These are phyloP conservation scores for Cotesia glomerata DNA, from an alignment of 1,140 invertebrate species.

Conservation along the genomic window DNA sequence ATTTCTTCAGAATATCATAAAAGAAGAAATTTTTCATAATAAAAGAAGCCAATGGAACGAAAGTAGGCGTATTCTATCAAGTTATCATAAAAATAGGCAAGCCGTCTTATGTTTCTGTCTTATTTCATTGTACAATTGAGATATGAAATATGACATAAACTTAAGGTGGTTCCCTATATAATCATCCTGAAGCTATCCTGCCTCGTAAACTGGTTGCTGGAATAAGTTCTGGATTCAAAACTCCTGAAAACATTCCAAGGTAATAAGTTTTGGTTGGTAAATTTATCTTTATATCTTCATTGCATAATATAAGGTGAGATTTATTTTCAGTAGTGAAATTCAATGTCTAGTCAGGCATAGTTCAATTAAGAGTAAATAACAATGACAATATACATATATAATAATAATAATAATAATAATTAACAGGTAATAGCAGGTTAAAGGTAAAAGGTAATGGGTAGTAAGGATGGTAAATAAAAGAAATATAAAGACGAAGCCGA, in stretches of 20 bases:
- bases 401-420: conserved; percentile 15
- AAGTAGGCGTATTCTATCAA: background rate
- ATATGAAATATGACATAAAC: conserved; percentile 66
- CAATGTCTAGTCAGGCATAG: conserved; percentile 36
- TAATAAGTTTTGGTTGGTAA: too few relatives aligned
- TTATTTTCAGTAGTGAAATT: conserved; percentile 40
- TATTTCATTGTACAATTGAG: conserved; percentile 63
- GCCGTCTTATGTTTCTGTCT: conserved; percentile 66
- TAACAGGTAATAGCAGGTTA: background rate
- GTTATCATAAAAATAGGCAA: conserved; percentile 52
- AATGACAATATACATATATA: background rate
- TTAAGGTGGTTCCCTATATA: conserved; percentile 63
- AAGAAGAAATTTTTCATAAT: too few relatives aligned
- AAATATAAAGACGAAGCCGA: conserved; percentile 47
- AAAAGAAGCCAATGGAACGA: background rate
- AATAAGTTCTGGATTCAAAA: too few relatives aligned
- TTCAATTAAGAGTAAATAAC: background rate
- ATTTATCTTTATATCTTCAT: too few relatives aligned
- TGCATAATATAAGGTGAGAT: too few relatives aligned
- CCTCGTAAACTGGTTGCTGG: background rate
- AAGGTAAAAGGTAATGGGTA: too few relatives aligned
- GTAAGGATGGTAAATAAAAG: background rate
- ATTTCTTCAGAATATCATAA: too few relatives aligned
- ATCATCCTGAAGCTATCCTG: conserved; percentile 40
- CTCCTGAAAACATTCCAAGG: too few relatives aligned